phyloP scores from a whole-genome alignment of 1,140 invertebrate species.

The Drosophila virilis region DNA sequence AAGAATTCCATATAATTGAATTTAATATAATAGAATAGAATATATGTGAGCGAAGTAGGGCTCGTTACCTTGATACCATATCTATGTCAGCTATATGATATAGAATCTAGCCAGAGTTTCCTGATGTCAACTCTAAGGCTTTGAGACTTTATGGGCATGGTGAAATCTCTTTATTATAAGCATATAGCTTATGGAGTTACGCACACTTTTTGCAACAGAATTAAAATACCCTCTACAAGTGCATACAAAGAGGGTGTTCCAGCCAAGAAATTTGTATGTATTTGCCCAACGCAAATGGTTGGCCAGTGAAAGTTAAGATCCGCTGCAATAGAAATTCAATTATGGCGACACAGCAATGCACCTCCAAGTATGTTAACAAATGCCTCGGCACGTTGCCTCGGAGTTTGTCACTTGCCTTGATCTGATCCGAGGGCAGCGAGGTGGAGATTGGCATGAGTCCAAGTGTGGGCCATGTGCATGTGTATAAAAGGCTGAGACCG shows the following conservation, averaged over 20 bases:
- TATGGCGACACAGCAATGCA: constrained; percentile 10
- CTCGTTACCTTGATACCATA: no score
- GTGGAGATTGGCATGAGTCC: constrained; percentile 13
- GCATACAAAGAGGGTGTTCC: neutral
- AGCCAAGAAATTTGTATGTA: neutral
- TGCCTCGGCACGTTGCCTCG: constrained; percentile 6
- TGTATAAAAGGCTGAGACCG: no score
- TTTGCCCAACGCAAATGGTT: constrained; percentile 11
- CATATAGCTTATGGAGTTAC: neutral
- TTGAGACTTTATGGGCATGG: no score
- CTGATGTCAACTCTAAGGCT: no score
- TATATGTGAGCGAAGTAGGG: no score
- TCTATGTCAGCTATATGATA: no score
- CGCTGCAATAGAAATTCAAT: constrained; percentile 43
- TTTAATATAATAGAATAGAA: no score
- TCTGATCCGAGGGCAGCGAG: constrained; percentile 15
- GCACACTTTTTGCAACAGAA: no score
- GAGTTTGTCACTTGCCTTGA: constrained; percentile 43
- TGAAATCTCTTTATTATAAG: no score
- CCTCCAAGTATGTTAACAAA: neutral
- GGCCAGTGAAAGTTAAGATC: constrained; percentile 44
- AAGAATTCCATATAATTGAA: no score
- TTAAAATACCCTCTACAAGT: neutral
- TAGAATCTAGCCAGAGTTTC: no score
- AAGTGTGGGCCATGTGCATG: neutral